Conservation (phyloP, 2,113 vertebrate species). For the Anhinga rufa region DNA sequence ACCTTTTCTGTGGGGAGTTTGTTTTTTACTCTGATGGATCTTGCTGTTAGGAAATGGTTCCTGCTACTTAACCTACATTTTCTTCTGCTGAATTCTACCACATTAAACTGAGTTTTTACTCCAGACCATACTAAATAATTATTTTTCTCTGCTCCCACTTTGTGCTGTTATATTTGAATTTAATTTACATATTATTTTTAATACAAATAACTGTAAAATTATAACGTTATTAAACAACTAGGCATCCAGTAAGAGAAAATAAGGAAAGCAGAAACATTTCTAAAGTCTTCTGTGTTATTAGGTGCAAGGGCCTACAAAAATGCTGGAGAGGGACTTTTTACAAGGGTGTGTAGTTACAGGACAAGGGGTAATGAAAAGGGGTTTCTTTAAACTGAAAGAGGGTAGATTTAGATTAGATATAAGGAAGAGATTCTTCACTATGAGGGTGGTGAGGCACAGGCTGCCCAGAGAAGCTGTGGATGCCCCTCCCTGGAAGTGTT, state of each 20-base stretch:
- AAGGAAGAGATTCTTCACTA: too few relatives aligned
- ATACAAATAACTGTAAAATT: conserved; percentile 44
- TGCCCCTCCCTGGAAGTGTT: too few relatives aligned
- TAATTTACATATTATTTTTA: conserved; percentile 38
- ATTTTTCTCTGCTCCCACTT: neutral
- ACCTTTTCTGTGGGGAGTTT: neutral
- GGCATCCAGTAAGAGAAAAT: conserved; percentile 24
- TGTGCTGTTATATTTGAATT: conserved; percentile 15
- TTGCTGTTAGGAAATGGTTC: neutral
- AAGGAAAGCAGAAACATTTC: conserved; percentile 50
- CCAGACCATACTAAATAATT: conserved; percentile 1
- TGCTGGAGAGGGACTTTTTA: too few relatives aligned
- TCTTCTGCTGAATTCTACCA: neutral
- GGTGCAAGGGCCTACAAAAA: neutral
- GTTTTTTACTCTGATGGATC: neutral
- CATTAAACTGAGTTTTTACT: neutral
- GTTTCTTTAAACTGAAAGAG: too few relatives aligned
- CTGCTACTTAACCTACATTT: conserved; percentile 28
- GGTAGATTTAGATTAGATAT: too few relatives aligned
- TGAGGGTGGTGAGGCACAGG: too few relatives aligned
- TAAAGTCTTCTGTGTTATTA: conserved; percentile 41
- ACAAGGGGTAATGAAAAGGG: too few relatives aligned
- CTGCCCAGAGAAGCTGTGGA: too few relatives aligned
- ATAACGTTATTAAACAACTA: conserved; percentile 41
- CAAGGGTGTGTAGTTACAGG: too few relatives aligned